Evolutionary conservation across 2,113 vertebrate species (phyloP), one percentile per base, ranked within the genome.

Genomic region (Desmodus rotundus): DNA sequence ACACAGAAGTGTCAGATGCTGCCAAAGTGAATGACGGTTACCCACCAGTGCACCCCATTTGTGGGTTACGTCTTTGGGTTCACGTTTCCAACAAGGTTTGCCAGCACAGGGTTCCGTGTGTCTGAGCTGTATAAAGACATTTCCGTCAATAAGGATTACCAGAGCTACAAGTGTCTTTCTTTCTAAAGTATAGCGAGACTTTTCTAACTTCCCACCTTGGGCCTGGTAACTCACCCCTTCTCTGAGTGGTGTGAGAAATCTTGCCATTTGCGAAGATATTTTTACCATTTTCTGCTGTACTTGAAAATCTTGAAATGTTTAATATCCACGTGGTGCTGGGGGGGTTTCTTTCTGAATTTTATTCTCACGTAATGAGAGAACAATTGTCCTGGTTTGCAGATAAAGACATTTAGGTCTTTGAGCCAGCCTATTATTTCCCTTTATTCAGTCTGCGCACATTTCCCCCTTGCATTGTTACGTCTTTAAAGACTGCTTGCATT

Each of bases 221-320:
- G 89, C 15, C 9, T 84, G 13, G 5, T 38, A 61, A 2, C 83
- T 52, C 50, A 14, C 22, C 41, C 4, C 4, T 83, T 80, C 52
- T 58, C 73, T 72, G 17, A 78, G 20, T 74, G 38, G 13, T 33
- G 26, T 26, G 12, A 74, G 33, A 65, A n/a, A 90, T 94, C 38
- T 85, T 87, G 22, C 22, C 20, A 33, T 14, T 73, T 82, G 61
- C 4, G 50, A 73, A 70, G 47, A 9, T 68, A 77, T 16, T 83
- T 87, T 93, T 91, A 72, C 14, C 11, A 31, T 93, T 94, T 95
- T 76, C 38, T 87, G 3, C 13, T 89, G 5, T 3, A 11, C 38
- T 65, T 14, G 36, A 58, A 93, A 86, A 74, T 76, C 9, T 78
- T 50, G 24, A 87, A 87, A 65, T 93, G 20, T 1, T 84, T 31